These are phyloP conservation scores for Cardiocondyla obscurior DNA, from an alignment of 1,140 invertebrate genomes.

Conservation along the genomic window DNA sequence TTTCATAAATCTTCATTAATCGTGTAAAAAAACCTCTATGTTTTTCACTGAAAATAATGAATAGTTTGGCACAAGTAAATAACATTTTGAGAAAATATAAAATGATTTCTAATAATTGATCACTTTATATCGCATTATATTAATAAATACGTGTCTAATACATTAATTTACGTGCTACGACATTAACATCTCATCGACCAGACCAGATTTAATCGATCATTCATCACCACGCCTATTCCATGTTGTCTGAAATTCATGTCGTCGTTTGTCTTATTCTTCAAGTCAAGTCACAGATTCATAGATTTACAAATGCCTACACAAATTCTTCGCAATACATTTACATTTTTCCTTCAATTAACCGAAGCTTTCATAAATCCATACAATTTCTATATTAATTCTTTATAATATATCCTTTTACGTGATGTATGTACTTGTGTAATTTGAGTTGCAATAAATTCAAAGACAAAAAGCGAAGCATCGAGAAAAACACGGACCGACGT, in stretches of 20 bases:
- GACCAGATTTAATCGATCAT: background rate
- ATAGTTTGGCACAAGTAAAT: too few species aligned
- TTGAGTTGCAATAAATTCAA: background rate
- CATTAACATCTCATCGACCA: background rate
- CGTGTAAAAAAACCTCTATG: background rate
- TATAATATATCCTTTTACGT: background rate
- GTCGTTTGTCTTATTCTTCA: background rate
- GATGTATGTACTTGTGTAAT: background rate
- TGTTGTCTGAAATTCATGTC: background rate
- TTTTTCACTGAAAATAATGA: background rate
- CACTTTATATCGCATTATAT: background rate
- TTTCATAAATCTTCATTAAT: conserved; percentile 15
- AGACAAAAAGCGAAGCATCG: background rate
- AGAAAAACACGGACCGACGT: background rate
- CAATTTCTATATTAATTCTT: background rate
- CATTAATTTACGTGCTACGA: background rate
- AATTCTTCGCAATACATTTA: background rate
- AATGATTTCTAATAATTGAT: background rate
- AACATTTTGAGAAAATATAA: background rate
- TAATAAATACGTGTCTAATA: background rate
- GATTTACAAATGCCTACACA: background rate
- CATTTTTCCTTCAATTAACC: background rate
- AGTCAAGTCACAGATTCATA: background rate
- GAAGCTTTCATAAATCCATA: background rate
- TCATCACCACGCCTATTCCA: conserved; percentile 29